Evolutionary conservation across 2,113 vertebrate species (phyloP).

Genomic region (Ptyas mucosa): DNA sequence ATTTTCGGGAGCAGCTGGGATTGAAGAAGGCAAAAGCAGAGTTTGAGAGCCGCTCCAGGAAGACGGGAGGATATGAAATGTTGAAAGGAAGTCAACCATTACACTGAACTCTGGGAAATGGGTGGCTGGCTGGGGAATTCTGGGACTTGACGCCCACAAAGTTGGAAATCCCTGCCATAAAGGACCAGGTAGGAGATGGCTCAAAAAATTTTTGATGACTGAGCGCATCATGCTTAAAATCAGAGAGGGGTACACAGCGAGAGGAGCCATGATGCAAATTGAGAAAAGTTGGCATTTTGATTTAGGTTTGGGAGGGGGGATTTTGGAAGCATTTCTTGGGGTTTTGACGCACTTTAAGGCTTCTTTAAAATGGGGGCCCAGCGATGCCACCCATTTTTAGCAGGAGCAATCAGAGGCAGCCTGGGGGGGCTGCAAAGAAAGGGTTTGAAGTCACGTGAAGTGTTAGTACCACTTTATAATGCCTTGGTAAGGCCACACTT

Average conservation of each 20-base stretch:
- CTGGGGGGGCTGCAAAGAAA: neutral
- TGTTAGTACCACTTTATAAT: neutral
- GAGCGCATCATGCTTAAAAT: neutral
- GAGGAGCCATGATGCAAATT: neutral
- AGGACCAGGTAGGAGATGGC: neutral
- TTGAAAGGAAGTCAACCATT: neutral
- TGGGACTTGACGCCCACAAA: too few relatives aligned
- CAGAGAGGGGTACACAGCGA: neutral
- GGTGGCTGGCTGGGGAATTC: too few relatives aligned
- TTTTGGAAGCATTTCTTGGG: neutral
- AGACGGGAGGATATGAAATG: neutral
- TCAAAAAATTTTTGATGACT: neutral
- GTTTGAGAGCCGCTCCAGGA: neutral
- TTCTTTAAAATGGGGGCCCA: neutral
- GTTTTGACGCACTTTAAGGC: neutral
- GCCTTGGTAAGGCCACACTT: neutral
- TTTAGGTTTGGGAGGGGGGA: neutral
- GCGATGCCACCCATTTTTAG: neutral
- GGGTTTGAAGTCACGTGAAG: neutral
- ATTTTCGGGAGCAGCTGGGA: neutral
- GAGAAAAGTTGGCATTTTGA: neutral
- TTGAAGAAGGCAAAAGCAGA: neutral
- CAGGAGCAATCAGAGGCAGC: neutral
- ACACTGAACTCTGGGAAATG: neutral
- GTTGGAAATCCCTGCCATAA: too few relatives aligned